A percentile compares a stretch with the other conserved stretches of the same genome.
These are phyloP conservation scores for Rhinophrynus dorsalis DNA, from an alignment of 2,797 vertebrate genomes.

Conservation along the genomic window DNA sequence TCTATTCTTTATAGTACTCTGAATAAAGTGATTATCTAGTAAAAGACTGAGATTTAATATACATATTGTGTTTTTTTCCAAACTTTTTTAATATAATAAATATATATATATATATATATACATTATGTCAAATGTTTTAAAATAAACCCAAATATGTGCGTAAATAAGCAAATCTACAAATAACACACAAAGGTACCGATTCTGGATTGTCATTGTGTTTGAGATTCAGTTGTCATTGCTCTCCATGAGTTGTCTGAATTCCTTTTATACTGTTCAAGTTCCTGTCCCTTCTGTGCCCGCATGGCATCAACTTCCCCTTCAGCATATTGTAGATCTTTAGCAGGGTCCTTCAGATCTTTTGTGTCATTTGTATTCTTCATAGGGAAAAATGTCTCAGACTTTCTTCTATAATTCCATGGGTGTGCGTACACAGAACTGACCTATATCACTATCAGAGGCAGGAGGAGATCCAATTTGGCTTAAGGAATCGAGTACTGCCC, in stretches of 20 bases:
- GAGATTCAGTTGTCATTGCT: constrained; percentile 78
- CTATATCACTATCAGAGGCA: constrained; percentile 74
- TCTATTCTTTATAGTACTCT: too few species aligned
- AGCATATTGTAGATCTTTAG: constrained; percentile 82
- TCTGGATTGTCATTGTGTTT: too few species aligned
- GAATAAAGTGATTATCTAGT: too few species aligned
- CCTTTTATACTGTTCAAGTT: constrained; percentile 91
- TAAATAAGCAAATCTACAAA: too few species aligned
- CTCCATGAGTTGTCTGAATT: constrained; percentile 89
- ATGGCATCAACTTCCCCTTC: constrained; percentile 87
- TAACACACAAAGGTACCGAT: too few species aligned
- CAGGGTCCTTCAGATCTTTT: constrained; percentile 82
- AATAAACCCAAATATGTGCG: too few species aligned
- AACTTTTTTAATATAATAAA: too few species aligned
- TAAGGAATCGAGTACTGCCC: constrained; percentile 88
- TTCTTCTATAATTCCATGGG: constrained; percentile 94
- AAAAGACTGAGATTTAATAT: too few species aligned
- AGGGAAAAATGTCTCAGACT: constrained; percentile 83
- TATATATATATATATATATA: too few species aligned
- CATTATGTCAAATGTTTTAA: too few species aligned
- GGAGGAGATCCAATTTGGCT: constrained; percentile 90
- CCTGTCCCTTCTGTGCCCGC: constrained; percentile 94
- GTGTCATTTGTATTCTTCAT: constrained; percentile 69
- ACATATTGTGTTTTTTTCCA: too few species aligned
- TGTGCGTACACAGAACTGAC: constrained; percentile 79